These are phyloP conservation scores for Norana najaformis DNA, from an alignment of 2,888 invertebrate species.

Conservation along the genomic window DNA sequence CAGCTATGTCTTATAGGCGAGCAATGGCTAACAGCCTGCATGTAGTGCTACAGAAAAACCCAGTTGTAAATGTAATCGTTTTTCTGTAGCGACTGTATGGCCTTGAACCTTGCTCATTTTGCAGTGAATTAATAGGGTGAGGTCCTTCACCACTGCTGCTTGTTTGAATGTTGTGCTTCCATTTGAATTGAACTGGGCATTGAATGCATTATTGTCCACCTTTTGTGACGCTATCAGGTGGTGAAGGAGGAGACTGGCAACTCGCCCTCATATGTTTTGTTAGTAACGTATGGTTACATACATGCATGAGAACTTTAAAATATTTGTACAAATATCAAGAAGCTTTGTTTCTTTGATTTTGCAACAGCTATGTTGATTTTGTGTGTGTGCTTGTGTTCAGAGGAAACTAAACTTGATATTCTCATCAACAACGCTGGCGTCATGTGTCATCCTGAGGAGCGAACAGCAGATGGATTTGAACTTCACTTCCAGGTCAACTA, in stretches of 20 bases:
- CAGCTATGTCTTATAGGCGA: too few species aligned
- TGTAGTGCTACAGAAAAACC: too few species aligned
- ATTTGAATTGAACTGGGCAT: too few species aligned
- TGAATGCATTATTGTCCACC: too few species aligned
- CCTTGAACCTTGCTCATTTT: too few species aligned
- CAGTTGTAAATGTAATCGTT: too few species aligned
- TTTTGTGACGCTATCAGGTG: too few species aligned
- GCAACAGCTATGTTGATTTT: background rate
- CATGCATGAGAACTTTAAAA: background rate
- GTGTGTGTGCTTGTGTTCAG: slow-evolving; percentile 34
- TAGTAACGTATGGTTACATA: background rate
- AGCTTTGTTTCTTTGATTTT: slow-evolving; percentile 18
- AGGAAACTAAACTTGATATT: slow-evolving; percentile 46
- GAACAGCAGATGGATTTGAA: slow-evolving; percentile 60
- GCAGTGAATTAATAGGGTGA: too few species aligned
- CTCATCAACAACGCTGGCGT: slow-evolving; percentile 62
- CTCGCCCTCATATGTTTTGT: background rate
- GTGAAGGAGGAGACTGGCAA: background rate
- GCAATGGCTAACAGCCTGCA: too few species aligned
- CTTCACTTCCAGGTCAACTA: slow-evolving; percentile 60
- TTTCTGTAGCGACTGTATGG: too few species aligned
- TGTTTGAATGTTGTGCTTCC: too few species aligned
- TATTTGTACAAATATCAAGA: background rate
- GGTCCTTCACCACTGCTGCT: too few species aligned
- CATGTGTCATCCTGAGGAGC: slow-evolving; percentile 53